Evolutionary conservation across 1,140 invertebrate genomes (phyloP), one percentile per base, ranked within the genome.

Genomic region (Leptinotarsa lineolata): DNA sequence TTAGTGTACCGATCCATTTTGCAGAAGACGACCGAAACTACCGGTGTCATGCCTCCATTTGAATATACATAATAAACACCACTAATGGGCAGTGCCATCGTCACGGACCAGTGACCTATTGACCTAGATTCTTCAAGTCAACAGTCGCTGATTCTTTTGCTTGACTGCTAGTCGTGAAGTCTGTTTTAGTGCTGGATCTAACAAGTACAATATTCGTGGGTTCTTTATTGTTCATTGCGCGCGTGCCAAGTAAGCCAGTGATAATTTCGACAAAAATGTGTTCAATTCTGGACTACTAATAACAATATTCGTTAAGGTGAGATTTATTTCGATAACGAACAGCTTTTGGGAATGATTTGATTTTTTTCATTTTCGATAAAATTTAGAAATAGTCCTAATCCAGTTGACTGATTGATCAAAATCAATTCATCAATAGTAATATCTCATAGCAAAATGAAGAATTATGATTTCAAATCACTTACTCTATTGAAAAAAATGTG

Each of bases 31-130:
- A 54, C 48, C 48, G 48, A 54, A 54, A 54, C 13, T 13, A 54
- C 48, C 48, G 48, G 48, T 54, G 13, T 13, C 48, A 16, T 18
- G 16, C 15, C 15, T 54, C 48, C 5, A 54, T 54, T 54, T 54
- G 48, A 54, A 54, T 54, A 54, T 8, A 39, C 30, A 39, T 39
- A 39, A 13, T 54, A 54, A 54, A 54, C 48, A 54, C 48, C 16
- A 54, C 58, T 30, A n/a, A 48, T 71, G 69, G 69, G 69, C 69
- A 64, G 59, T 63, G n/a, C 77, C 76, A 77, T 75, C 76, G 81
- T 80, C 75, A 79, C 81, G 81, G 79, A 77, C 81, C 77, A 80
- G 75, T 82, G 80, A 82, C 82, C 82, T 76, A 74, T 73, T 83
- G 81, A 77, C 82, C 82, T 79, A 73, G 73, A 80, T 83, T 77